These are phyloP conservation scores for Ochlodes sylvanus DNA, from an alignment of 2,888 invertebrate genomes.

Conservation along the genomic window DNA sequence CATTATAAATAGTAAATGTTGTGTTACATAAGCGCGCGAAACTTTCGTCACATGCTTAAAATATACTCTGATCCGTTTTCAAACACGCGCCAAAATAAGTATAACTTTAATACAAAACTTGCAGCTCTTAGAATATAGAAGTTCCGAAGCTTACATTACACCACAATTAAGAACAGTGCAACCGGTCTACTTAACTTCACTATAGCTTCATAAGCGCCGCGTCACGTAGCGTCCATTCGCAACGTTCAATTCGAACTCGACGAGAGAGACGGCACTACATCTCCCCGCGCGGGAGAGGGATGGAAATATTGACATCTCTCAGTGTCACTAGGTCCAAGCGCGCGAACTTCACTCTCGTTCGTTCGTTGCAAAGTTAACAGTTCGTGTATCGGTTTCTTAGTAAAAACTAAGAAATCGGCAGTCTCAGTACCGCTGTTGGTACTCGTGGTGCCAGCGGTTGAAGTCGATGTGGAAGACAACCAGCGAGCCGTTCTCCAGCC, in stretches of 20 bases:
- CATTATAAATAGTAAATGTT: no score
- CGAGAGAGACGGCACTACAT: neutral
- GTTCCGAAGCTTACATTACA: conserved; percentile 1
- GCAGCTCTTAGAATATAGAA: neutral
- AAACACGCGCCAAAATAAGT: no score
- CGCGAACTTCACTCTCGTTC: conserved; percentile 14
- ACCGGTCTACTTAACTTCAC: conserved; percentile 11
- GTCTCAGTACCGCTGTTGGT: conserved; percentile 95
- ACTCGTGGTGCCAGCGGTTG: conserved; percentile 98
- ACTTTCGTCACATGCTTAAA: no score
- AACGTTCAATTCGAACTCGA: neutral
- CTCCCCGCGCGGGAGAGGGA: conserved; percentile 1
- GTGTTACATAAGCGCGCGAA: no score
- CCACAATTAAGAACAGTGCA: conserved; percentile 35
- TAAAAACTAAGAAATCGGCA: conserved; percentile 42
- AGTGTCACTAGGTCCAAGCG: conserved; percentile 12
- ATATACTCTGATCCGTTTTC: no score
- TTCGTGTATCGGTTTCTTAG: conserved; percentile 18
- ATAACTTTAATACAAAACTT: neutral
- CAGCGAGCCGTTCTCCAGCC: conserved; percentile 98
- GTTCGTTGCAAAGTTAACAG: neutral
- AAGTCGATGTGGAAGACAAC: conserved; percentile 99
- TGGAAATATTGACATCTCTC: conserved; percentile 29
- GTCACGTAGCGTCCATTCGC: neutral
- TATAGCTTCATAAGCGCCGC: conserved; percentile 30